Evolutionary conservation across 2,888 invertebrate species (phyloP), one percentile per base, ranked within the genome.

Genomic region (Leptarthrus brevirostris): DNA sequence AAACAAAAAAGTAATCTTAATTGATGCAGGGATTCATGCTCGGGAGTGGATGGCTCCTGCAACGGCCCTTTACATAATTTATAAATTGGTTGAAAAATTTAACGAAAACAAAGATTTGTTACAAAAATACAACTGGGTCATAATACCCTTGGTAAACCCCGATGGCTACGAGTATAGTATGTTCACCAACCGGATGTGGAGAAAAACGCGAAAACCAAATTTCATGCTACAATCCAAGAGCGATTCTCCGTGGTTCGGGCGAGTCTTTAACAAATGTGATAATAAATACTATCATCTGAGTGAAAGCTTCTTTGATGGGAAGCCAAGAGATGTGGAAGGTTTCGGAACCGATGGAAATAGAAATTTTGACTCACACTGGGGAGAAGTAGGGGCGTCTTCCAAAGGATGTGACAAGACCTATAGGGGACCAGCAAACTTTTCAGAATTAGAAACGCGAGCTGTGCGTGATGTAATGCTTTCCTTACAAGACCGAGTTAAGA

Each of bases 81-180:
- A 88, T 73, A 86, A 90, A 74, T 81, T 91, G 75, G 87, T 89
- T 1, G 87, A 87, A 74, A 86, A 88, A 77, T 83, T 82, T 30
- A 78, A 77, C 2, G 77, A 70, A 2, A 86, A 86, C 74, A 78
- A 79, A 0, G 83, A 87, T 58, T 81, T 92, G 2, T 81, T 90
- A 14, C 83, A 87, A 16, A n/a, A n/a, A n/a, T 86, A 89, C 61
- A 90, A 92, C 79, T 92, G 91, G 89, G 87, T 89, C 77, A 83
- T 91, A 18, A 76, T 91, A 76, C 92, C 92, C 0, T 82, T 89
- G 2, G 86, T 89, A 14, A 93, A 93, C 81, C 91, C 92, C 14
- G 92, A 93, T 81, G 92, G 92, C 0, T 92, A 92, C 79, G 90
- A 89, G 78, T 91, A 86, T 80, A 86, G 88, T 0, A 88, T 87